Evolutionary conservation across 1,140 invertebrate genomes (phyloP), one percentile per base, ranked within the genome.

Genomic region (Orussus abietinus): DNA sequence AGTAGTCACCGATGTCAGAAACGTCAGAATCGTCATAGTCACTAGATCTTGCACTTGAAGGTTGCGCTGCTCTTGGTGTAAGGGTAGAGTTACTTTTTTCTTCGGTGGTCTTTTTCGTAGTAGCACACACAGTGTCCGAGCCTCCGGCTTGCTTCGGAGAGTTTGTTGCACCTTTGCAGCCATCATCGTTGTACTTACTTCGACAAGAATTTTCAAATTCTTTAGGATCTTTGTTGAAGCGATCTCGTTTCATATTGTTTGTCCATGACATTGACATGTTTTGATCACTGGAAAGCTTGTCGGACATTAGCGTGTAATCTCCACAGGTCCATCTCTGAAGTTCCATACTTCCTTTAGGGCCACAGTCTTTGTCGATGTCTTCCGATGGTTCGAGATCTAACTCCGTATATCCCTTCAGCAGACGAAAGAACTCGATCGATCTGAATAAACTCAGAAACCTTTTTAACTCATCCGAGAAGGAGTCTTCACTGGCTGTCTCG

Each of bases 301-400:
- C 63, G 9, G 42, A 55, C 2, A 75, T 64, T 47, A 82, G 66
- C 0, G 79, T 80, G 48, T 85, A 86, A 57, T 76, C 77, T 4
- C 81, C 84, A 14, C 75, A 64, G 1, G 68, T 68, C 83, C 83
- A 86, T 47, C 78, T 77, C 60, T 86, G 83, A 31, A 87, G 55
- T 59, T 86, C 80, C 22, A 80, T 63, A 46, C 69, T 65, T 64
- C 76, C 65, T 26, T 57, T 71, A 42, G 80, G 69, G 11, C 40
- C 55, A 47, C 41, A 36, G 64, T 64, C 55, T 51, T 62, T 51
- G 6, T 25, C n/a, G 22, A n/a, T 6, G n/a, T 25, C n/a, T 25
- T 7, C 6, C 6, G n/a, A 25, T 0, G 69, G 68, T 5, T 62
- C 49, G 12, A 83, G 53, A 36, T 82, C 76, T 20, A 86, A 68